These are phyloP conservation scores for Arrhamphus sclerolepis DNA, from an alignment of 2,797 vertebrate species.

Conservation along the genomic window DNA sequence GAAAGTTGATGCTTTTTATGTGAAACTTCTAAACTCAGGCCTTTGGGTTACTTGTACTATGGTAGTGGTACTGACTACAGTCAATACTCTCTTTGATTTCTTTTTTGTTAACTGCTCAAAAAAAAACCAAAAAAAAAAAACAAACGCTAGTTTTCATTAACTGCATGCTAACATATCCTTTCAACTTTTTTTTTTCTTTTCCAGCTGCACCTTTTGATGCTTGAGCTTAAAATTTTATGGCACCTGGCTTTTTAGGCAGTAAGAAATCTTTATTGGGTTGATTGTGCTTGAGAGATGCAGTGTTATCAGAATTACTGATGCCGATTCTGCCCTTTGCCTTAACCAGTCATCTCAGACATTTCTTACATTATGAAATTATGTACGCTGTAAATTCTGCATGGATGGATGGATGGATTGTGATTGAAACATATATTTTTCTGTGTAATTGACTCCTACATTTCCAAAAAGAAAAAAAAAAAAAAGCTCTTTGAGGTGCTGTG, in stretches of 20 bases:
- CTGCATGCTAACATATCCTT: conserved; percentile 51
- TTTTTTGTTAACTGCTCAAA: background rate
- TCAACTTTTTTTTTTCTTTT: conserved; percentile 42
- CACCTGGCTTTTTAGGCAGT: conserved; percentile 15
- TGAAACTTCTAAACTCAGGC: too few species aligned
- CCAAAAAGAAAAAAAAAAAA: too few species aligned
- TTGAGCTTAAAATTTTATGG: conserved; percentile 45
- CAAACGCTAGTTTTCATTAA: conserved; percentile 57
- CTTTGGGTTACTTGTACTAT: too few species aligned
- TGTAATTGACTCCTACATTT: background rate
- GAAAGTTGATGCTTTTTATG: background rate
- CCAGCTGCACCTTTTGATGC: conserved; percentile 33
- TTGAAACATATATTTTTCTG: background rate
- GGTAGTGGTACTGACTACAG: too few species aligned
- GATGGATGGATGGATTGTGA: too few species aligned
- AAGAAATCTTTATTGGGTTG: background rate
- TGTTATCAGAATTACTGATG: conserved; percentile 13
- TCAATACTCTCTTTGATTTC: background rate
- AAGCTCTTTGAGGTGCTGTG: too few species aligned
- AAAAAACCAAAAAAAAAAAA: too few species aligned
- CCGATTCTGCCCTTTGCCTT: conserved; percentile 17
- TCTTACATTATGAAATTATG: conserved; percentile 2
- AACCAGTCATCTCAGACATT: conserved; percentile 17
- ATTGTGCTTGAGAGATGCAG: conserved; percentile 18
- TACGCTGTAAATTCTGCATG: conserved; percentile 3